Conservation (phyloP, 35 echinoderm and acorn worm genomes). For the Ophiothrix spiculata region DNA sequence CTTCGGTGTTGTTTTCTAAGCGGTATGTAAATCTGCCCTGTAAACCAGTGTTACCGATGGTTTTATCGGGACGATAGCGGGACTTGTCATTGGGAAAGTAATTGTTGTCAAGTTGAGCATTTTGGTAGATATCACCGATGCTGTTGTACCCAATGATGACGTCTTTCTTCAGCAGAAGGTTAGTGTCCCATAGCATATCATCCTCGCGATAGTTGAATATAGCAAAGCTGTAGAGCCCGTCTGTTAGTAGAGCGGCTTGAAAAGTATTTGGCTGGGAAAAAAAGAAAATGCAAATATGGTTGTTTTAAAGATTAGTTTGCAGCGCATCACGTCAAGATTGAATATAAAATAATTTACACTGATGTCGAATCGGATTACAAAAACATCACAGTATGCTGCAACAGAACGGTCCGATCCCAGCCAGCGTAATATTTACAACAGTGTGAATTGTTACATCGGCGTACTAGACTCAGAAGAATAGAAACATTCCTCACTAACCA, state of each 20-base stretch:
- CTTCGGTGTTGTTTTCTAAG: slow-evolving; percentile 67
- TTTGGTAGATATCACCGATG: slow-evolving; percentile 36
- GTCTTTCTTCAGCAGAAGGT: slow-evolving; percentile 39
- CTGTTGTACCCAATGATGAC: slow-evolving; percentile 84
- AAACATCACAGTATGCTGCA: too few species aligned
- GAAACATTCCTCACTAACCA: too few species aligned
- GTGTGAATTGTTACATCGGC: too few species aligned
- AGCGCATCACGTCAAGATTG: too few species aligned
- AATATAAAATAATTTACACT: too few species aligned
- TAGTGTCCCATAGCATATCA: slow-evolving; percentile 75
- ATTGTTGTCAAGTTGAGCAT: slow-evolving; percentile 37
- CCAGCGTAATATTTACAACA: too few species aligned
- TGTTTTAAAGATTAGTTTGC: background rate
- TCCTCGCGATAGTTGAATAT: slow-evolving; percentile 83
- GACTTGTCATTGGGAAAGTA: slow-evolving; percentile 27
- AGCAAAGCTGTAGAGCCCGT: slow-evolving; percentile 68
- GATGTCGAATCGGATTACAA: too few species aligned
- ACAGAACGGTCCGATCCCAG: too few species aligned
- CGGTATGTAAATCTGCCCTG: slow-evolving; percentile 78
- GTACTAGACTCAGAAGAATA: too few species aligned
- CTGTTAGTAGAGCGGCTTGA: slow-evolving; percentile 80
- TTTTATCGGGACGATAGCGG: slow-evolving; percentile 64
- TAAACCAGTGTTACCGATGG: slow-evolving; percentile 65
- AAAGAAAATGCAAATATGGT: background rate
- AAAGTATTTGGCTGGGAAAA: slow-evolving; percentile 73